Evolutionary conservation across 2,797 vertebrate genomes (phyloP).

Genomic region (Parauchenoglanis punctatus): DNA sequence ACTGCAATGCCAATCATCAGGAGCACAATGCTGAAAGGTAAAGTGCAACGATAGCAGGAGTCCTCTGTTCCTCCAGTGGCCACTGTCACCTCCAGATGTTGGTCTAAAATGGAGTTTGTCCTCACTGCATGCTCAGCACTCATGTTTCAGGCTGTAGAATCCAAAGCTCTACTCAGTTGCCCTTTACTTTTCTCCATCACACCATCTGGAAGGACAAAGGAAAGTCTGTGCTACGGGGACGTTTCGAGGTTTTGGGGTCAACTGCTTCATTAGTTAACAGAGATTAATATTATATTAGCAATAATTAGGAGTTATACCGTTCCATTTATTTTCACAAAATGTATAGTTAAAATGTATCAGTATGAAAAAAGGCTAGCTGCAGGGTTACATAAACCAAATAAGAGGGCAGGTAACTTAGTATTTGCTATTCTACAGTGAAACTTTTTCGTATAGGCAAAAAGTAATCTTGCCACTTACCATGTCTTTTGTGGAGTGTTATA

Average conservation of each 20-base stretch:
- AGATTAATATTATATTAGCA: not conserved
- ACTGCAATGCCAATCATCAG: slow-evolving; percentile 86
- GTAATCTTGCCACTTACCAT: slow-evolving; percentile 7
- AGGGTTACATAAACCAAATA: not conserved
- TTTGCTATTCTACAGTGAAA: not conserved
- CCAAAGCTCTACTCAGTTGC: not conserved
- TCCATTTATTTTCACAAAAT: not conserved
- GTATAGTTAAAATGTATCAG: not conserved
- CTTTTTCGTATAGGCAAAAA: not conserved
- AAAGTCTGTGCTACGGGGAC: not conserved
- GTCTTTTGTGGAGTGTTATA: not conserved
- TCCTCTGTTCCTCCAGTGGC: slow-evolving; percentile 87
- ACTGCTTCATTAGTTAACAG: not conserved
- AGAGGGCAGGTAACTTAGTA: not conserved
- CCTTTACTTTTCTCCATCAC: not conserved
- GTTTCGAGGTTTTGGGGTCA: not conserved
- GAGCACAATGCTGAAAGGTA: slow-evolving; percentile 87
- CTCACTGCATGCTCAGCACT: slow-evolving; percentile 54
- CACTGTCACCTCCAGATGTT: slow-evolving; percentile 83
- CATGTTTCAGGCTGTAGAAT: slow-evolving; percentile 36
- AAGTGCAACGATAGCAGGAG: slow-evolving; percentile 87
- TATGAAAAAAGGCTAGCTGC: not conserved
- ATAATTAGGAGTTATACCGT: not conserved
- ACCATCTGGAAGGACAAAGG: not conserved
- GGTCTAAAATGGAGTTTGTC: slow-evolving; percentile 76